Percentiles rank a stretch among this genome's conserved stretches.
Evolutionary conservation across 2,797 vertebrate genomes (phyloP).

Genomic region (Rhynchonycteris naso): DNA sequence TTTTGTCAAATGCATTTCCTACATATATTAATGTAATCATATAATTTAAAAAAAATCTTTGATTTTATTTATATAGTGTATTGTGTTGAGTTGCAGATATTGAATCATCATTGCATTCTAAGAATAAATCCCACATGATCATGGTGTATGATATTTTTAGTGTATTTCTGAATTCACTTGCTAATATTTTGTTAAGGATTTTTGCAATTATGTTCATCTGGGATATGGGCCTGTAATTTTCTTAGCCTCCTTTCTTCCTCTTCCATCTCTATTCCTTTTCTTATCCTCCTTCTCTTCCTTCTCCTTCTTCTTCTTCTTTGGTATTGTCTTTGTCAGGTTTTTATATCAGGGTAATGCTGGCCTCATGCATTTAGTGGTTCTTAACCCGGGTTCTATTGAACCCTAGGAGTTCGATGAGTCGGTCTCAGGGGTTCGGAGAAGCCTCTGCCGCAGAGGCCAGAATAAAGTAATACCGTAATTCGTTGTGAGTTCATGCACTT

Average conservation of each 20-base stretch:
- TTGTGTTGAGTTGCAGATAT: background rate
- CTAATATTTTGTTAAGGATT: background rate
- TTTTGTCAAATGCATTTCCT: background rate
- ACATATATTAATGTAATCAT: background rate
- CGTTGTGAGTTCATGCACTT: too few relatives aligned
- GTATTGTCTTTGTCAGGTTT: background rate
- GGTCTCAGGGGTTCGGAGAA: too few relatives aligned
- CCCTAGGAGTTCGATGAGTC: too few relatives aligned
- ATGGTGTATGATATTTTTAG: background rate
- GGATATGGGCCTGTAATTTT: background rate
- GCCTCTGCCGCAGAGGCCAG: too few relatives aligned
- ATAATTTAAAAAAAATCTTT: background rate
- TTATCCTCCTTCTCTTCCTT: fast-evolving
- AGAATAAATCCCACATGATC: background rate
- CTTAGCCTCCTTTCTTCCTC: too few relatives aligned
- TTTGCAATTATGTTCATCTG: background rate
- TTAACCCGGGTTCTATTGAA: too few relatives aligned
- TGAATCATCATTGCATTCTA: background rate
- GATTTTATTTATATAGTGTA: background rate
- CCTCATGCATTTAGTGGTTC: background rate
- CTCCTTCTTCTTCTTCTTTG: background rate
- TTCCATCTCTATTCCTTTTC: too few relatives aligned
- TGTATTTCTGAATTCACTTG: background rate
- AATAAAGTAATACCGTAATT: too few relatives aligned
- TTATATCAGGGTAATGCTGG: background rate